phyloP scores from a whole-genome alignment of 2,113 vertebrate genomes.

The Otus sunia region DNA sequence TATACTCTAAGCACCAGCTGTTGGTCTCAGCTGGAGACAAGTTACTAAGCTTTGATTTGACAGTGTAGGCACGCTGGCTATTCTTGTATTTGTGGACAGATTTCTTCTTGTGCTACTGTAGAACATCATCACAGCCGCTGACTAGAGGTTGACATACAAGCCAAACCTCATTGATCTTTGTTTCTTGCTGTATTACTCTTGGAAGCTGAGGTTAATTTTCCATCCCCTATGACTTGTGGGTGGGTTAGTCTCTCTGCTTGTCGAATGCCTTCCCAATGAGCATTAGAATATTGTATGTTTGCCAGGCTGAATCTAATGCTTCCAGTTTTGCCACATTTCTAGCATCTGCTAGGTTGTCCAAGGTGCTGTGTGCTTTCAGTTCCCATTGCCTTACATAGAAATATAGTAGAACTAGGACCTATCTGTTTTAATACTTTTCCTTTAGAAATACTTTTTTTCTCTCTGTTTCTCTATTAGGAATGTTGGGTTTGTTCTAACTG shows the following conservation, averaged over 20 bases:
- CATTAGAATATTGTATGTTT: not conserved
- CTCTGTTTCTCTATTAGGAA: not conserved
- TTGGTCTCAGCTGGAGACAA: slow-evolving; percentile 1
- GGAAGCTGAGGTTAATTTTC: not conserved
- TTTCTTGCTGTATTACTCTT: not conserved
- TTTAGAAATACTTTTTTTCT: not conserved
- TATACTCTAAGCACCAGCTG: not conserved
- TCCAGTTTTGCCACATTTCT: not conserved
- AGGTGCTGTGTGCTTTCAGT: not conserved
- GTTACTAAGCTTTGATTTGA: not conserved
- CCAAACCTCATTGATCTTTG: not conserved
- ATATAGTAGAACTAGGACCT: not conserved
- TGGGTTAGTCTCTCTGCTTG: not conserved
- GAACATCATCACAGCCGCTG: not conserved
- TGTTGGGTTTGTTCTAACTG: not conserved
- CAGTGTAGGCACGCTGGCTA: not conserved
- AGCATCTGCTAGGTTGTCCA: not conserved
- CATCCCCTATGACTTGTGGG: not conserved
- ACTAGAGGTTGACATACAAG: not conserved
- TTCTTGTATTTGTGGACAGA: not conserved
- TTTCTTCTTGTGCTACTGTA: not conserved
- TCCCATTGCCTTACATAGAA: not conserved
- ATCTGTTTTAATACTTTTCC: not conserved
- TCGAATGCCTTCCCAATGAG: not conserved
- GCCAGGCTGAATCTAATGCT: not conserved